Base-by-base conservation (phyloP, 1,140 invertebrate species). In the Drosophila repletoides region DNA sequence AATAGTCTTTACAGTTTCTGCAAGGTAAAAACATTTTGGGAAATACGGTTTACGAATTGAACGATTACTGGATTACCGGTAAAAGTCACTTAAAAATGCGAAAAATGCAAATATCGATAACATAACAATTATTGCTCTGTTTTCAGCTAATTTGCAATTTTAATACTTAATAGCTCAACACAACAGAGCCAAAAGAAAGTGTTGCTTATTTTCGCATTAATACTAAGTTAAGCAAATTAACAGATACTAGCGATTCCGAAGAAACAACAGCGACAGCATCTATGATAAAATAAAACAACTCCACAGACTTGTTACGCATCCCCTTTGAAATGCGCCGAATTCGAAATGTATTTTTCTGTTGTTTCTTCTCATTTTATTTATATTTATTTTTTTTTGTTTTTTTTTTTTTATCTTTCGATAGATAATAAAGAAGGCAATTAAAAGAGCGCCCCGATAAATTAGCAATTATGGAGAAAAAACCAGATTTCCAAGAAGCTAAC, bases 141-240 rank as follows among this genome's bases (percentile, higher is more conserved):
- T 77, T 72, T 75, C 41, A 22, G 59, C 55, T 43, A 33, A 72
- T 81, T 83, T 46, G 69, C 59, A 60, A 76, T 83, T 65, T 76
- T 64, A 69, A 72, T 72, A 29, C 6, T 24, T 41, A 5, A 9
- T 55, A 48, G 31, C 7, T 36, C 17, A 21, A 31, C 40, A 36
- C n/a, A n/a, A n/a, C n/a, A n/a, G n/a, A n/a, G 31, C 53, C 43
- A 83, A 84, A 83, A 83, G 79, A 83, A 83, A 83, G 79, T 83
- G 79, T 83, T 84, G 71, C 70, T 53, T 77, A 52, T 52, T 53
- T n/a, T 40, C 28, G 28, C 14, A 40, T 55, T 52, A 63, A 60
- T 76, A 73, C 52, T n/a, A n/a, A n/a, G 56, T 56, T 61, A 29
- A 29, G 45, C 79, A 73, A 84, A 84, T 83, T 84, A 84, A 73